Base-by-base conservation (phyloP, 23 tunicate genomes). In the Trididemnum miniatum region DNA sequence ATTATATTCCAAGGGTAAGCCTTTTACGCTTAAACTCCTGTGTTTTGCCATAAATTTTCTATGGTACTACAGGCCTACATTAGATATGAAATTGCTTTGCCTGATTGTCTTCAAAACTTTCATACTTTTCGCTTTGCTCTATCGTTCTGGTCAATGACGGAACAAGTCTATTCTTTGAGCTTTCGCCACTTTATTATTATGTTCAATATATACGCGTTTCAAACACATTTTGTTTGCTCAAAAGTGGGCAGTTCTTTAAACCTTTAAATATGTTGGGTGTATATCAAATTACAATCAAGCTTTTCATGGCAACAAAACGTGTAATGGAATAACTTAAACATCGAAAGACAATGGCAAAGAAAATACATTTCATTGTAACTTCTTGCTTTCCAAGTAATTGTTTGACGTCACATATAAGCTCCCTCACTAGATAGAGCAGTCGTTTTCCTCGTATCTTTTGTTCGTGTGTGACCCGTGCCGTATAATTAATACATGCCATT, bases 271-370 rank as follows among this genome's bases (percentile, higher is more conserved):
- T 69, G 75, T 69, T 69, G 9, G 38, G 39, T 29, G 20, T 69
- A 34, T 4, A 9, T 31, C n/a, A 3, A 39, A 25, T 73, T 73
- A 73, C 79, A 39, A n/a, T 38, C 38, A 3, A 3, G 66, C 67
- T 77, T 77, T 52, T 33, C 39, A 4, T 54, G 15, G 40, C 82
- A 32, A 77, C 82, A 77, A 9, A 22, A 51, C 66, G 25, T 31
- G 82, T 77, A 54, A 77, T 31, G n/a, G 67, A 54, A 77, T 57
- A 54, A 77, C 67, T 77, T 74, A 74, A 74, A 74, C 60, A 37
- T 37, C 35, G 2, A 3, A 77, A 12, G 28, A 77, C 82, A 54
- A 74, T 20, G 62, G 9, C n/a, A 4, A 31, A 49, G 26, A 40
- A 12, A 77, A 52, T 23, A 29, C n/a, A 12, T 33, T 67, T 67